Evolutionary conservation across 2,113 vertebrate species (phyloP), one percentile per base, ranked within the genome.

Genomic region (Grammomys dolichurus): DNA sequence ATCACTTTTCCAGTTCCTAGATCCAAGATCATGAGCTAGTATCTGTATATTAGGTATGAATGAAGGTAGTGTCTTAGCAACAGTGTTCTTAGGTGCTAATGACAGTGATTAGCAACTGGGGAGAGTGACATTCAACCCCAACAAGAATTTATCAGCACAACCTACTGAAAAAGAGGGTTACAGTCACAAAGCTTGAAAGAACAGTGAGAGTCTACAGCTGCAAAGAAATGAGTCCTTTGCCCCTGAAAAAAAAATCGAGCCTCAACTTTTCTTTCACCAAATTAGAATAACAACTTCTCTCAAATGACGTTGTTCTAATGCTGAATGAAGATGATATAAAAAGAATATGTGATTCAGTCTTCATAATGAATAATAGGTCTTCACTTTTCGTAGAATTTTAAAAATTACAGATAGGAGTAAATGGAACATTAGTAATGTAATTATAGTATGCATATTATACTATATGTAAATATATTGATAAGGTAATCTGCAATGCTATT

Each of bases 261-360:
- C n/a, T 78, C 48, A 69, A 28, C 63, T 96, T 93, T 69, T 90
- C 65, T 90, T 93, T 56, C n/a, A 56, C 24, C 10, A 86, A 92
- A 72, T 73, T 90, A 94, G 69, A 85, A 93, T 89, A 98, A 89
- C 67, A 8, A 87, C 84, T 67, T 24, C 54, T 72, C 84, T 91
- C 12, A 91, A 72, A 19, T 70, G 65, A 56, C 7, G 5, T 14
- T 78, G 6, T 69, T 75, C 36, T 70, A 46, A 63, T 7, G 1
- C 87, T 70, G 86, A 96, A 87, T 70, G n/a, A 31, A 78, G 33
- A 82, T 80, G 65, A 89, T n/a, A 87, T 7, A 33, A 0, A 90
- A 11, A 95, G 40, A 85, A 28, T 81, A 69, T 26, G 8, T 72
- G 84, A 33, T 77, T 91, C 54, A 43, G 91, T 89, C 40, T 87